phyloP scores from a whole-genome alignment of 1,140 invertebrate genomes.

The Hyposmocoma kahamanoa region DNA sequence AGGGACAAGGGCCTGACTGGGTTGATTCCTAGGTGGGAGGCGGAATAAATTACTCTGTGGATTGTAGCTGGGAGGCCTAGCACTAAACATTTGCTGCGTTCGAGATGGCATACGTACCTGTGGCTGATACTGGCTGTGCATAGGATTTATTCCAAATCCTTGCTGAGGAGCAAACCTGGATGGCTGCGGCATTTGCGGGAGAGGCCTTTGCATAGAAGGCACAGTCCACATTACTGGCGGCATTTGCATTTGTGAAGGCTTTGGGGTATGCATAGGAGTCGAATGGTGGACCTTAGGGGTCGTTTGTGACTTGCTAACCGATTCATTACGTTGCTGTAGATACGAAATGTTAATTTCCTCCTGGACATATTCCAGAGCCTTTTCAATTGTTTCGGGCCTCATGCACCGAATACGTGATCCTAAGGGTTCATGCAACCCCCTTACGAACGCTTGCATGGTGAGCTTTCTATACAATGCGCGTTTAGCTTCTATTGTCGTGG shows the following conservation, averaged over 20 bases:
- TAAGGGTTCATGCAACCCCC: constrained; percentile 15
- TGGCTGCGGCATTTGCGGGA: not conserved
- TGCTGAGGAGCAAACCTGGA: not conserved
- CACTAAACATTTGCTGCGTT: constrained; percentile 23
- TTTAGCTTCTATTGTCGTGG: constrained; percentile 19
- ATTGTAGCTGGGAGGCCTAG: constrained; percentile 20
- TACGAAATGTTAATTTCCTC: constrained; percentile 14
- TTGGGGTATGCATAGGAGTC: not conserved
- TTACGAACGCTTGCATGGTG: constrained; percentile 11
- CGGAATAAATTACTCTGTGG: constrained; percentile 14
- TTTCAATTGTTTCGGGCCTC: constrained; percentile 13
- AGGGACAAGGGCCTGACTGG: not conserved
- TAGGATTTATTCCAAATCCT: too few relatives aligned
- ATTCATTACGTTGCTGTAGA: constrained; percentile 12
- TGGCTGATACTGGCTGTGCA: too few relatives aligned
- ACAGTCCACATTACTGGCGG: not conserved
- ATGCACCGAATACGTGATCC: constrained; percentile 14
- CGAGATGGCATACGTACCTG: constrained; percentile 1
- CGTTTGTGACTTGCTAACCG: too few relatives aligned
- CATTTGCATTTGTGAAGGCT: constrained; percentile 4
- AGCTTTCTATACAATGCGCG: constrained; percentile 7
- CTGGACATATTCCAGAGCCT: constrained; percentile 14
- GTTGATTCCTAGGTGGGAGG: constrained; percentile 8
- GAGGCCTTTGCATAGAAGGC: not conserved
- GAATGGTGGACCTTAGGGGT: not conserved